Base-by-base conservation (phyloP, 2,113 vertebrate genomes). In the Climacteris rufus region DNA sequence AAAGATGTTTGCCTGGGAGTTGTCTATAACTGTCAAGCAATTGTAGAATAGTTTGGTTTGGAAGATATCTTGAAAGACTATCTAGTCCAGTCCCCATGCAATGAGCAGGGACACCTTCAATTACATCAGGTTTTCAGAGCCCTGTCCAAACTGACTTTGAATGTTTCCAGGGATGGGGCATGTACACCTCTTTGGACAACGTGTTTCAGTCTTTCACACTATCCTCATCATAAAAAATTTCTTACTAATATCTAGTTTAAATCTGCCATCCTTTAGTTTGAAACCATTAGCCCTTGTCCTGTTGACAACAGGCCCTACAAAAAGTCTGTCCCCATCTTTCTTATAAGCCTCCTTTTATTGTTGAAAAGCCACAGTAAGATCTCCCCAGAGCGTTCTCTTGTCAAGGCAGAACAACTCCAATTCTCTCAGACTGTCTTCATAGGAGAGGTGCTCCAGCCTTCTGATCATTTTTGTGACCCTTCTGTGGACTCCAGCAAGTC, bases 61-160 rank as follows among this genome's bases (percentile, higher is more conserved):
- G 10, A 83, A 80, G 22, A 17, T 11, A 45, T 17, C 11, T 79
- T 47, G 56, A 74, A 31, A 70, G 3, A 2, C 19, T 30, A 27
- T 33, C 5, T 71, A 21, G 25, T 83, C 24, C 52, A 94, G 24
- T 3, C 7, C 7, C 39, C 1, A 1, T 52, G 35, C 39, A 42
- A 8, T 54, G 1, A 42, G 6, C 54, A 60, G 35, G 14, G 10
- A 5, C 20, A 21, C 47, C 35, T 89, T 78, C 50, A 69, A 13
- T 33, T 33, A 11, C 18, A 27, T 21, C 19, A 45, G 13, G 6
- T 54, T 89, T 39, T 68, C 47, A 75, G 31, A 40, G 11, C 7
- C 19, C 21, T 0, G 0, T 75, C 30, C 30, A 57, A 39, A 31
- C 2, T 57, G 37, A 57, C 27, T 5, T 24, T 30, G 27, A 70